Evolutionary conservation across 2,113 vertebrate species (phyloP).

Genomic region (Esox niger): DNA sequence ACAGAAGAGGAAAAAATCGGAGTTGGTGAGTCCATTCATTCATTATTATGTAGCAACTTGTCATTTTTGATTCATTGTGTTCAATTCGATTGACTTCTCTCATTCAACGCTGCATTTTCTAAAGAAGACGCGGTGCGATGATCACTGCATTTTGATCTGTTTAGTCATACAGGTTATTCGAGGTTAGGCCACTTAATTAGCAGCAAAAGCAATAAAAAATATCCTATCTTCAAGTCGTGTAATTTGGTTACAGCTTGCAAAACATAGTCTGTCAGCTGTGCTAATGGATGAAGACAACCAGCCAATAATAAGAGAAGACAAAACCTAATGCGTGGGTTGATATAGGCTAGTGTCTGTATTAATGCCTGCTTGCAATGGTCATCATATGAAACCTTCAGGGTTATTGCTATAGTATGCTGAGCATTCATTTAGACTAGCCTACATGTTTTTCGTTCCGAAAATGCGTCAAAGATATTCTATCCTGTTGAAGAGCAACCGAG

Average conservation of each 20-base stretch:
- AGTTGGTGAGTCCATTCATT: conserved; percentile 84
- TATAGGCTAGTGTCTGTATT: conserved; percentile 1
- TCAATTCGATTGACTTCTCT: conserved; percentile 28
- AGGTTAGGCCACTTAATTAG: neutral
- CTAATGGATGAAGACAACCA: conserved; percentile 57
- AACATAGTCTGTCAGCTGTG: conserved; percentile 28
- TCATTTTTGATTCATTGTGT: conserved; percentile 16
- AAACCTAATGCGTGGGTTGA: conserved; percentile 68
- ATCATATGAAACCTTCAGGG: neutral
- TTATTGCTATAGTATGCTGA: neutral
- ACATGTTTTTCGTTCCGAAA: neutral
- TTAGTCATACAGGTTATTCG: neutral
- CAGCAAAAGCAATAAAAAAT: neutral
- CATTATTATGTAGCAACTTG: conserved; percentile 4
- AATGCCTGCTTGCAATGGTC: neutral
- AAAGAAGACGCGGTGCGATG: conserved; percentile 26
- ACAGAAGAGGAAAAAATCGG: conserved; percentile 94
- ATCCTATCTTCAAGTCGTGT: conserved; percentile 9
- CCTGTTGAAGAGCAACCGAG: conserved; percentile 11
- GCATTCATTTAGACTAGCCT: neutral
- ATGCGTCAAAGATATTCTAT: conserved; percentile 39
- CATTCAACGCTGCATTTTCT: conserved; percentile 1
- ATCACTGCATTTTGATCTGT: too few species aligned
- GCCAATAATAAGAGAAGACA: conserved; percentile 51
- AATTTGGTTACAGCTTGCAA: conserved; percentile 40